Evolutionary conservation across 2,888 invertebrate genomes (phyloP).

Genomic region (Agrochola litura): DNA sequence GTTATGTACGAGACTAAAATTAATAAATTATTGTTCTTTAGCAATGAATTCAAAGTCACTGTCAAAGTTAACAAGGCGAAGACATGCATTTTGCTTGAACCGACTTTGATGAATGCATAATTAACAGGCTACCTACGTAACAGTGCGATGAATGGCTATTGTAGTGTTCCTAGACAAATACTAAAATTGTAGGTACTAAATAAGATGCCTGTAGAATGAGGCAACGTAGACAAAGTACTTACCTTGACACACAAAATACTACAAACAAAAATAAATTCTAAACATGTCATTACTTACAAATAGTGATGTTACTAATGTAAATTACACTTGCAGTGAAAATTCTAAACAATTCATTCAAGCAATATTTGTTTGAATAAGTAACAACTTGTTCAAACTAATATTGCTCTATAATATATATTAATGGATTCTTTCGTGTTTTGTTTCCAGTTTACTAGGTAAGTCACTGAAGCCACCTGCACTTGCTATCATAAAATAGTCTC

Average conservation of each 20-base stretch:
- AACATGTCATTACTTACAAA: slow-evolving; percentile 38
- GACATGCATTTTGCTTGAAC: slow-evolving; percentile 34
- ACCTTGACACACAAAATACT: slow-evolving; percentile 62
- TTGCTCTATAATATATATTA: background rate
- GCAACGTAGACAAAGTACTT: slow-evolving; percentile 45
- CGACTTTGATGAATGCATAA: slow-evolving; percentile 52
- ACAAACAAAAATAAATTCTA: slow-evolving; percentile 57
- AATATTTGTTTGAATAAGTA: too few relatives aligned
- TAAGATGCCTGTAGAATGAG: slow-evolving; percentile 51
- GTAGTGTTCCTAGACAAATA: slow-evolving; percentile 49
- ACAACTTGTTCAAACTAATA: slow-evolving; percentile 4
- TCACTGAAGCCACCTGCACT: background rate
- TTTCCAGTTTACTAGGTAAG: background rate
- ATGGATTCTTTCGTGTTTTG: background rate
- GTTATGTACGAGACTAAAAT: background rate
- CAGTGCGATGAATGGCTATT: slow-evolving; percentile 56
- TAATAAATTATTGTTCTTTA: slow-evolving; percentile 35
- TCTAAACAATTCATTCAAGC: slow-evolving; percentile 1
- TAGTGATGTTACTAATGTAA: slow-evolving; percentile 40
- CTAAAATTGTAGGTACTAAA: slow-evolving; percentile 45
- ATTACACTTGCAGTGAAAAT: slow-evolving; percentile 38
- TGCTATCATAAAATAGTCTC: background rate
- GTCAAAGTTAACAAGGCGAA: slow-evolving; percentile 53
- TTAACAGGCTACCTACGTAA: slow-evolving; percentile 41
- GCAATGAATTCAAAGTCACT: slow-evolving; percentile 57